Conservation (phyloP, 2,797 vertebrate genomes). For the Holocentrus rufus region DNA sequence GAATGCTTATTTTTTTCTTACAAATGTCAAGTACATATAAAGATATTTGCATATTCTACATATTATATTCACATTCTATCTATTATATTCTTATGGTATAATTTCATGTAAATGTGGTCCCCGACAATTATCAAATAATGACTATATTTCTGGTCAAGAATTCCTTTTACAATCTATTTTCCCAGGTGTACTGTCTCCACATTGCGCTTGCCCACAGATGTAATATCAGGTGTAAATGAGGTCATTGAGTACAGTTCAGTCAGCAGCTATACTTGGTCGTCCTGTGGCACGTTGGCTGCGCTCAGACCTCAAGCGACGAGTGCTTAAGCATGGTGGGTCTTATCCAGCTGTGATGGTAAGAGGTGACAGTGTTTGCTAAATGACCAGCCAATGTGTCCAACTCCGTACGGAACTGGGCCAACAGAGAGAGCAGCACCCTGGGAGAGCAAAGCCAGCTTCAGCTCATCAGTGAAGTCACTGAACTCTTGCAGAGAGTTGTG, state of each 20-base stretch:
- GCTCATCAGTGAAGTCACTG: conserved; percentile 35
- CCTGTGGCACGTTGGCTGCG: not conserved
- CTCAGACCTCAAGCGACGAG: conserved; percentile 11
- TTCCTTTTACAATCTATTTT: too few relatives aligned
- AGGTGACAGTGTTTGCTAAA: conserved; percentile 36
- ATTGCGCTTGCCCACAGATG: too few relatives aligned
- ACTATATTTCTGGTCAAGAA: too few relatives aligned
- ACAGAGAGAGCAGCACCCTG: conserved; percentile 18
- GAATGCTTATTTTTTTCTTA: too few relatives aligned
- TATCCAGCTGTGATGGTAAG: conserved; percentile 13
- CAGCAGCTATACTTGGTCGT: not conserved
- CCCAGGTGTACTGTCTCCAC: too few relatives aligned
- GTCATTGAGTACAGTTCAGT: not conserved
- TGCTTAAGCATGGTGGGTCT: conserved; percentile 8
- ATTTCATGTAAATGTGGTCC: too few relatives aligned
- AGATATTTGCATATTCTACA: too few relatives aligned
- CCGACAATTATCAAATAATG: too few relatives aligned
- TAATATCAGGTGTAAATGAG: not conserved
- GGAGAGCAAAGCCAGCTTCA: conserved; percentile 18
- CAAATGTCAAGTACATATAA: too few relatives aligned
- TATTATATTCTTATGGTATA: too few relatives aligned
- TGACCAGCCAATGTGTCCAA: conserved; percentile 3
- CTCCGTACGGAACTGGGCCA: conserved; percentile 13
- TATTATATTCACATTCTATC: too few relatives aligned
- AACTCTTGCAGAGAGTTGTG: conserved; percentile 31